phyloP scores from a whole-genome alignment of 64 coral and sea anemone species.

The Stichodactyla mertensii region DNA sequence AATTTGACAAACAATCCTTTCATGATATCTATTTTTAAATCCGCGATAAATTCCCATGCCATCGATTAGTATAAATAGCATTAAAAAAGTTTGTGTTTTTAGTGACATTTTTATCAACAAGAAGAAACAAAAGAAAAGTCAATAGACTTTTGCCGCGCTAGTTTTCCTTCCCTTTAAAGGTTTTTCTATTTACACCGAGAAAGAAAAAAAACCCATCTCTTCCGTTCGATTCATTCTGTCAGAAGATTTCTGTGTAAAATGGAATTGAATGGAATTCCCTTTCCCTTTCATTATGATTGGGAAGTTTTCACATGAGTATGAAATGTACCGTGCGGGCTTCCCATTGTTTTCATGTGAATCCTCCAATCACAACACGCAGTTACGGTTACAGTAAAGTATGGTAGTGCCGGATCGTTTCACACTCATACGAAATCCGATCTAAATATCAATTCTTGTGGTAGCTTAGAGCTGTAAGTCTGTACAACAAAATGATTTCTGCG shows the following conservation, averaged over 20 bases:
- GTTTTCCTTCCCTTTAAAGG: not conserved
- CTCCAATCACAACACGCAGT: too few relatives aligned
- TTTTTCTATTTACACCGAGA: not conserved
- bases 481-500: too few relatives aligned
- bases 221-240: not conserved
- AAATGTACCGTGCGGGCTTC: too few relatives aligned
- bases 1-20: not conserved
- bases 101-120: not conserved
- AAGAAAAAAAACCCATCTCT: not conserved
- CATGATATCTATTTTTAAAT: not conserved
- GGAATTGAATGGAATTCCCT: not conserved
- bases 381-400: too few relatives aligned
- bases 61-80: slow-evolving; percentile 1
- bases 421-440: too few relatives aligned
- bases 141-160: not conserved
- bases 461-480: too few relatives aligned
- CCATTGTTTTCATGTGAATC: too few relatives aligned
- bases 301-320: too few relatives aligned
- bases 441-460: too few relatives aligned
- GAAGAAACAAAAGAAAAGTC: not conserved
- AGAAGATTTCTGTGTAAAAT: not conserved
- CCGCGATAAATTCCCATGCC: not conserved
- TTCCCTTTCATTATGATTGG: not conserved
- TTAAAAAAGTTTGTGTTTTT: not conserved
- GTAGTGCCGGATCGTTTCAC: too few relatives aligned